Percentiles rank a stretch among this genome's conserved stretches.
phyloP scores from a whole-genome alignment of 2,888 invertebrate species.

The Cheilosia soror region DNA sequence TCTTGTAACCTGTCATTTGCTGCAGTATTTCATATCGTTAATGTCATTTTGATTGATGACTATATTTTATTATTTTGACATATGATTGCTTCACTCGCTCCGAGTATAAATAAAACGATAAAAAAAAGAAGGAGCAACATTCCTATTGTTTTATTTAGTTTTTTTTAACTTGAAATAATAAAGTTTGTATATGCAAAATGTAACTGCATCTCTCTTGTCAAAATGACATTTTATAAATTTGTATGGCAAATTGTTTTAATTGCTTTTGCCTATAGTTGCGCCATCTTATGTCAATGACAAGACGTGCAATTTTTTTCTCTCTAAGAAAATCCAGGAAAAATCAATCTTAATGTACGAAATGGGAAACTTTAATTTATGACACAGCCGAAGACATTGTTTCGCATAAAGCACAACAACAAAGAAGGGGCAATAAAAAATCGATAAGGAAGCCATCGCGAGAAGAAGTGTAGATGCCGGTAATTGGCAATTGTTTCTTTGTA shows the following conservation, averaged over 20 bases:
- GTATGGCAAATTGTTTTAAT: background rate
- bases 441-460: conserved; percentile 49
- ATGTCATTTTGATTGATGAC: conserved; percentile 67
- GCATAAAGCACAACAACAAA: conserved; percentile 43
- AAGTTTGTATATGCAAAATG: too few relatives aligned
- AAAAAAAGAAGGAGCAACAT: too few relatives aligned
- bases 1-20: conserved; percentile 43
- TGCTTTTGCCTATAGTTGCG: background rate
- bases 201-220: too few relatives aligned
- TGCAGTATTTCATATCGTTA: conserved; percentile 23
- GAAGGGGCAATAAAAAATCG: conserved; percentile 63
- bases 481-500: conserved; percentile 56
- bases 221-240: too few relatives aligned
- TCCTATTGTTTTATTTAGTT: too few relatives aligned
- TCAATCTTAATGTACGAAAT: conserved; percentile 12
- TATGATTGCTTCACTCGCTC: conserved; percentile 19
- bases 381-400: conserved; percentile 42
- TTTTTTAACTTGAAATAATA: too few relatives aligned
- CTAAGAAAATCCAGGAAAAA: conserved; percentile 2
- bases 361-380: conserved; percentile 43
- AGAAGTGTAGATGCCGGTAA: conserved; percentile 28
- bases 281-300: background rate
- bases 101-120: conserved; percentile 10
- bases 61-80: conserved; percentile 47
- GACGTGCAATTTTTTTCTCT: background rate